Conservation (phyloP, 2,113 vertebrate genomes). For the Barnardius zonarius region DNA sequence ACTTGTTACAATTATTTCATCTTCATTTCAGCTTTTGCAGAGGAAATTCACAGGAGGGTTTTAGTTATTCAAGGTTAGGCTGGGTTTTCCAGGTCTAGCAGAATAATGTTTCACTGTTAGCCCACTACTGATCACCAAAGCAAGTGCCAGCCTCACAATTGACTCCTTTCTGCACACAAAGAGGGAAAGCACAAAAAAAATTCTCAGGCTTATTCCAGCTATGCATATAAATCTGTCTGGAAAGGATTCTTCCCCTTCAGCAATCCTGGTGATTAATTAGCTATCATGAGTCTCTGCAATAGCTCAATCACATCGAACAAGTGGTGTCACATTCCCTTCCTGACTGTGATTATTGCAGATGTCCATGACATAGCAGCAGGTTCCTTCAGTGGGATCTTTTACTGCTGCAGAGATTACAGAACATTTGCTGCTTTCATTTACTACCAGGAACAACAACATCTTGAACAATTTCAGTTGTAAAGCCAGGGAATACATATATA, state of each 20-base stretch:
- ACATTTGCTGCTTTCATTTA: constrained; percentile 17
- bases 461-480: background rate
- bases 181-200: background rate
- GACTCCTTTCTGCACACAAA: background rate
- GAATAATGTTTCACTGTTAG: background rate
- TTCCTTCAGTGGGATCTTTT: background rate
- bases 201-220: background rate
- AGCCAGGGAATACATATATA: background rate
- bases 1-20: background rate
- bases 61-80: background rate
- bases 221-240: background rate
- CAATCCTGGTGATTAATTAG: constrained; percentile 40
- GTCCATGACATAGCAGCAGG: background rate
- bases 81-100: background rate
- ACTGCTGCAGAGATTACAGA: background rate
- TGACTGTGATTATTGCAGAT: constrained; percentile 27
- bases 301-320: constrained; percentile 18
- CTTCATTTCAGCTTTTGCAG: background rate
- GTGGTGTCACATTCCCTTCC: constrained; percentile 11
- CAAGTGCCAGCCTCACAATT: background rate
- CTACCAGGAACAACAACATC: background rate
- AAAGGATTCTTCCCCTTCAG: constrained; percentile 20
- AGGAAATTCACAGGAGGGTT: background rate
- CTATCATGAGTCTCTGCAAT: background rate
- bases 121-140: background rate